Evolutionary conservation across 1,140 invertebrate species (phyloP).

Genomic region (Drosophila sproati): DNA sequence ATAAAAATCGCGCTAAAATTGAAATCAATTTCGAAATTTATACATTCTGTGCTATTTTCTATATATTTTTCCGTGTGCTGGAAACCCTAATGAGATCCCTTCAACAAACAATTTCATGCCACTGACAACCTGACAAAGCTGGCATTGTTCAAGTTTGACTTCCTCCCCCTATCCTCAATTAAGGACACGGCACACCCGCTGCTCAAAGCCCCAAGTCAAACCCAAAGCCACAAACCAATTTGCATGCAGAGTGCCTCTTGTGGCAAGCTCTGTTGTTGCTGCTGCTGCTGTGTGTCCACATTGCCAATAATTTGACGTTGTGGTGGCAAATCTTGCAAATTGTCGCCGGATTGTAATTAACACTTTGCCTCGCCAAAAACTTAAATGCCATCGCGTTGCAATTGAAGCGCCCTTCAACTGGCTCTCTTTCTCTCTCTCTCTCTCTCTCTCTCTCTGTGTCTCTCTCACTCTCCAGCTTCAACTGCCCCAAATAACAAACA

Average conservation of each 20-base stretch:
- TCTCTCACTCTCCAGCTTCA: too few species aligned
- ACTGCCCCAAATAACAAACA: conserved; percentile 19
- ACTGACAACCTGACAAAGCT: conserved; percentile 12
- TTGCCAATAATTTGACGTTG: conserved; percentile 58
- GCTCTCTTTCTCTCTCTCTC: neutral
- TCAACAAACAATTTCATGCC: conserved; percentile 15
- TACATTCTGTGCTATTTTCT: neutral
- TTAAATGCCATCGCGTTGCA: conserved; percentile 11
- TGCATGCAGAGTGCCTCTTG: conserved; percentile 1
- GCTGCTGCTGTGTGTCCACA: neutral
- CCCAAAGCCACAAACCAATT: conserved; percentile 22
- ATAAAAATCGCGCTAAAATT: too few species aligned
- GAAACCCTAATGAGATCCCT: conserved; percentile 43
- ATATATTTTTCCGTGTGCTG: too few species aligned
- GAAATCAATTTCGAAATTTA: too few species aligned
- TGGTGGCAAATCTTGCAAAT: conserved; percentile 59
- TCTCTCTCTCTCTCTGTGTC: too few species aligned
- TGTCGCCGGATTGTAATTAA: conserved; percentile 65
- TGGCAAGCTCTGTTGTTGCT: neutral
- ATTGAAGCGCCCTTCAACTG: neutral
- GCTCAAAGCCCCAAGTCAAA: neutral
- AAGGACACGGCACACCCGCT: neutral
- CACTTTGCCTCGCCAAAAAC: conserved; percentile 38
- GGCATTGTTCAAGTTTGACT: conserved; percentile 1
- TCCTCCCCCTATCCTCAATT: neutral